Base-by-base conservation (phyloP, 2,113 vertebrate genomes). In the Salvelinus sp. region DNA sequence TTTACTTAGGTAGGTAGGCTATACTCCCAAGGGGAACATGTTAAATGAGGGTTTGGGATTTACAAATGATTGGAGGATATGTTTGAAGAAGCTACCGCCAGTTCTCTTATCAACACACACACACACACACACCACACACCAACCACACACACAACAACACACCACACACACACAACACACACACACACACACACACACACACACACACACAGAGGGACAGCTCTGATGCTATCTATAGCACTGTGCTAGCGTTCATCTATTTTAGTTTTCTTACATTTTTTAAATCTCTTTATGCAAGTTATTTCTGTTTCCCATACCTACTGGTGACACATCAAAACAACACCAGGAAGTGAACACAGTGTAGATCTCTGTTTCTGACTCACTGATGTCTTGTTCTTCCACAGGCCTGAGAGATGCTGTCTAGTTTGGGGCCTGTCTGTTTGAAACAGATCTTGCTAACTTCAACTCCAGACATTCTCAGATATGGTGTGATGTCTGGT, bases 151-250 rank as follows among this genome's bases (percentile, higher is more conserved):
- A 38, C 33, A 38, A 38, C 38, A 44, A 44, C 38, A 44, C 38
- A 44, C 38, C 30, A 33, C 30, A 33, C 30, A 33, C 30, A 44
- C 38, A 44, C 38, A 44, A 33, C 30, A 33, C 38, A 44, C 38
- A 44, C 38, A 44, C 38, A 44, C 38, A 44, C 38, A 38, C 38
- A 38, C 38, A 38, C 38, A 33, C 30, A 33, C 30, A 33, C 30
- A 33, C 30, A 33, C 38, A 44, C 38, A 44, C 38, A 44, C 38
- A 44, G 9, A 44, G 38, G 38, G 54, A 20, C 54, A 23, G 71
- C 20, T 73, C 71, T 44, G 50, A 58, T 72, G 70, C 70, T 58
- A 73, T 62, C 57, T 13, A 38, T 60, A 50, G 50, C 50, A 50
- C 54, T 47, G 58, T 25, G n/a, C 62, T 48, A 27, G 38, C 66